Percentiles rank a stretch among this genome's conserved stretches.
Evolutionary conservation across 2,888 invertebrate species (phyloP).

Genomic region (Horisme vitalbata): DNA sequence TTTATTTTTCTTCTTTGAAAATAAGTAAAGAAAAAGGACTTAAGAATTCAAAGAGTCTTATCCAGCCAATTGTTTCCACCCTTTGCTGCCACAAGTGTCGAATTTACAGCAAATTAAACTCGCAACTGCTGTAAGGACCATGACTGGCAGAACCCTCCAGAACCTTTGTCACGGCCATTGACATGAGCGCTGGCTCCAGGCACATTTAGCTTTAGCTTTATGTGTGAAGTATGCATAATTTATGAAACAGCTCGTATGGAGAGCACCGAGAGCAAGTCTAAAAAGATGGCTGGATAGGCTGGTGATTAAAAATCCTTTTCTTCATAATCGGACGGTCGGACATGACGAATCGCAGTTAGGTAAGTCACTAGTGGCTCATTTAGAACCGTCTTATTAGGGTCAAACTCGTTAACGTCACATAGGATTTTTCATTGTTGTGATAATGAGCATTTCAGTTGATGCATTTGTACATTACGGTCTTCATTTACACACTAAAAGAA

Average conservation of each 20-base stretch:
- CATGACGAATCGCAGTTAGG: no score
- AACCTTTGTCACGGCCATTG: conserved; percentile 16
- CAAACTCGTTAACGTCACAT: no score
- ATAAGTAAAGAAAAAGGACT: background rate
- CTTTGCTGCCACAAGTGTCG: conserved; percentile 10
- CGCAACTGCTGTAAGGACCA: conserved; percentile 1
- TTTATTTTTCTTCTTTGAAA: no score
- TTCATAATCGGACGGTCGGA: no score
- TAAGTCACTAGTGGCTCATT: no score
- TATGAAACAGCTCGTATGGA: conserved; percentile 4
- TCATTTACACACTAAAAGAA: no score
- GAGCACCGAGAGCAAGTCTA: no score
- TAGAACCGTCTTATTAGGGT: no score
- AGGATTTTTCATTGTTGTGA: no score
- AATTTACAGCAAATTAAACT: conserved; percentile 13
- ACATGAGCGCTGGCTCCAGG: conserved; percentile 10
- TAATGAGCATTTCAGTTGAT: no score
- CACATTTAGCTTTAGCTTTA: conserved; percentile 9
- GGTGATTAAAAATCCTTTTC: background rate
- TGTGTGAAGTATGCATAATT: conserved; percentile 4
- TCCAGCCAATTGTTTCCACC: conserved; percentile 10
- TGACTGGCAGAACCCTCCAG: conserved; percentile 10
- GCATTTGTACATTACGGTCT: no score
- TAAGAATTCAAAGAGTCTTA: background rate
- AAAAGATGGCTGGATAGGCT: no score